Evolutionary conservation across 1,140 invertebrate species (phyloP), one percentile per base, ranked within the genome.

Genomic region (Drosophila jambulina): DNA sequence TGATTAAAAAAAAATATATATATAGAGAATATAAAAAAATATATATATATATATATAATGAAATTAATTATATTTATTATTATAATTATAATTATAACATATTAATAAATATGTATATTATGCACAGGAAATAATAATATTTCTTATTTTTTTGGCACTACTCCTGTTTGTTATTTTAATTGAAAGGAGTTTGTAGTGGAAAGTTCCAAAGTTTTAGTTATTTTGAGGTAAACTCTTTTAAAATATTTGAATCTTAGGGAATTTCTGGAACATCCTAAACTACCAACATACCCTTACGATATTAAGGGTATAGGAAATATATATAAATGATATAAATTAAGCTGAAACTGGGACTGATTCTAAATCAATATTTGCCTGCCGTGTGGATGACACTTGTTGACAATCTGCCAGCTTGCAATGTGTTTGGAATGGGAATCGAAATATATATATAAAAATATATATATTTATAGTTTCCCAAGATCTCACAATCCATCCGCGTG

Each of bases 401-500:
- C 51, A 54, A 54, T 36, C 32, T 54, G 51, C 51, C 51, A 54
- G 51, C 4, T 54, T 17, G 19, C 19, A 15, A 34, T 2, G 32
- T 23, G 51, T 4, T 54, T 23, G 9, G 51, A 54, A 54, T 54
- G 9, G 8, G 4, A 36, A 23, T 36, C 4, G 32, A 12, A 10
- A n/a, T 2, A 23, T 15, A 45, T 23, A 43, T 21, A 15, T 12
- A 0, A n/a, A 15, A 4, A 10, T 9, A 15, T 43, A 21, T 12
- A 43, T 19, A 21, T 46, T 3, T 8, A 15, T 23, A 15, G 6
- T 15, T 8, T 0, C 21, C 43, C 13, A 4, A 23, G 23, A 25
- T 48, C 15, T 27, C 25, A 85, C 8, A 86, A 63, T 4, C 45
- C 74, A 45, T 84, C 83, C 17, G 81, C 79, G 21, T 87, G 83